These are phyloP conservation scores for Poeciliopsis turneri DNA, from an alignment of 2,797 vertebrate species.

Conservation along the genomic window DNA sequence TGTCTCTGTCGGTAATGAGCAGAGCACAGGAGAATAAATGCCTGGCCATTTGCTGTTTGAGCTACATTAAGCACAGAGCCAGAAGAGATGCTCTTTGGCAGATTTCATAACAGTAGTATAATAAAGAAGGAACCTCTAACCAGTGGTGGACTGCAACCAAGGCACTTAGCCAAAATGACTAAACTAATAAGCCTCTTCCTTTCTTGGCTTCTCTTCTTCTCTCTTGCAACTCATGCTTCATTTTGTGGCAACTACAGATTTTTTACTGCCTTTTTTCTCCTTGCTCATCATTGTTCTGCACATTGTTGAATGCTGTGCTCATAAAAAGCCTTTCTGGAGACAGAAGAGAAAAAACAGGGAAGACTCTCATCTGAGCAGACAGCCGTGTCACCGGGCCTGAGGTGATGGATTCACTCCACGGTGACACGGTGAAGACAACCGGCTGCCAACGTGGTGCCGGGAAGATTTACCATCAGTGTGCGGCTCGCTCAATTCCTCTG, in stretches of 20 bases:
- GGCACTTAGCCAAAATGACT: conserved; percentile 59
- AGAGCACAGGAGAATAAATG: conserved; percentile 65
- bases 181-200: conserved; percentile 43
- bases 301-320: conserved; percentile 20
- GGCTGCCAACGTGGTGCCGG: conserved; percentile 39
- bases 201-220: conserved; percentile 19
- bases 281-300: conserved; percentile 16
- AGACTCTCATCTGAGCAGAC: conserved; percentile 24
- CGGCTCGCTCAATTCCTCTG: conserved; percentile 58
- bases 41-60: conserved; percentile 78
- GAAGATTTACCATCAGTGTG: conserved; percentile 46
- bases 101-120: conserved; percentile 75
- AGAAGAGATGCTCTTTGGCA: conserved; percentile 69
- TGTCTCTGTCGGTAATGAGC: conserved; percentile 69
- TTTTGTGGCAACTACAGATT: conserved; percentile 24
- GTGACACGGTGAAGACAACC: conserved; percentile 36
- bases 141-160: conserved; percentile 50
- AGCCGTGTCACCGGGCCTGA: conserved; percentile 32
- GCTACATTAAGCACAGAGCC: conserved; percentile 78
- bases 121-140: conserved; percentile 67
- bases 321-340: conserved; percentile 11
- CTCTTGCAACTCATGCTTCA: conserved; percentile 24
- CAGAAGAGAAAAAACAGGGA: conserved; percentile 27
- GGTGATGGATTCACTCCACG: conserved; percentile 35
- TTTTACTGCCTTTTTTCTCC: conserved; percentile 5